phyloP scores from a whole-genome alignment of 1,140 invertebrate species.

The Cydia splendana region DNA sequence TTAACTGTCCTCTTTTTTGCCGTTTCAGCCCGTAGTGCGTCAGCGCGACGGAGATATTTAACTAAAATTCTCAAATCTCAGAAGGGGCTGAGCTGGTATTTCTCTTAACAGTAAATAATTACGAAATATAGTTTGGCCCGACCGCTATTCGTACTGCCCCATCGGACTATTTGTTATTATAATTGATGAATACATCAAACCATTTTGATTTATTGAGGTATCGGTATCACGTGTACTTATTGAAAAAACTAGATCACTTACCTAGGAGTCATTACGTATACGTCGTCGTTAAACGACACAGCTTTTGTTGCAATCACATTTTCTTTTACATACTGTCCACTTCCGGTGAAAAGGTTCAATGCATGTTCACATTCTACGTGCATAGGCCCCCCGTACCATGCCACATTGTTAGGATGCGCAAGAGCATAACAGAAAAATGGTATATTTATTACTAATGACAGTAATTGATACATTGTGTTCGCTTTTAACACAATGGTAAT shows the following conservation, averaged over 20 bases:
- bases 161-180: neutral
- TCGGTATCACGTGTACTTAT: neutral
- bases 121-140: no score
- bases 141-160: no score
- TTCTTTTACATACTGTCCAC: constrained; percentile 50
- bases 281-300: constrained; percentile 49
- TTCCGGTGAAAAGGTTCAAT: constrained; percentile 44
- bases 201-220: neutral
- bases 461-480: neutral
- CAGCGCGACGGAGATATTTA: no score
- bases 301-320: constrained; percentile 62
- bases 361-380: constrained; percentile 52
- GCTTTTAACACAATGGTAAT: constrained; percentile 1
- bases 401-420: constrained; percentile 49
- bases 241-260: constrained; percentile 35
- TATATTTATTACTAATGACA: neutral
- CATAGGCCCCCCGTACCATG: constrained; percentile 57
- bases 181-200: constrained; percentile 5
- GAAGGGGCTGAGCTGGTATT: no score
- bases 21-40: no score
- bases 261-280: constrained; percentile 61
- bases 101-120: no score
- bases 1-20: no score
- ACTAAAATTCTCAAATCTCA: no score
- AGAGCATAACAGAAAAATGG: constrained; percentile 22